phyloP scores from a whole-genome alignment of 2,888 invertebrate species.

The Trachelus stipa region DNA sequence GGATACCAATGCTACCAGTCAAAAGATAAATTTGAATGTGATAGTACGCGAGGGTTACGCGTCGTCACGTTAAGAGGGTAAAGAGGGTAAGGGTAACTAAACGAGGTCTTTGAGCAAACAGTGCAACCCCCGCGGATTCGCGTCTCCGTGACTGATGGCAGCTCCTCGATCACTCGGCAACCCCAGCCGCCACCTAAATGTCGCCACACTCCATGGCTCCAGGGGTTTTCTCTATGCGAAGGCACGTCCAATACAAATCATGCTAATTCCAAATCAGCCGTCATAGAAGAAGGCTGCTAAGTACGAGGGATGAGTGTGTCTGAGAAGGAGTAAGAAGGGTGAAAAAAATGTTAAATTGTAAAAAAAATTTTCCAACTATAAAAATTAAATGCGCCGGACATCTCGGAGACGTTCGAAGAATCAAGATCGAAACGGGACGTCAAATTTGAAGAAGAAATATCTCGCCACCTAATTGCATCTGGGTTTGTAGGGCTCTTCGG shows the following conservation, averaged over 20 bases:
- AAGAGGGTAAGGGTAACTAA: slow-evolving; percentile 37
- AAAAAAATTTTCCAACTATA: neutral
- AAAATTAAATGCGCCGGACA: neutral
- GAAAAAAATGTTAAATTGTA: neutral
- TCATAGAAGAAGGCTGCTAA: slow-evolving; percentile 17
- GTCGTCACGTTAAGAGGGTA: slow-evolving; percentile 43
- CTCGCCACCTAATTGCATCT: slow-evolving; percentile 4
- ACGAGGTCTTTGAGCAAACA: slow-evolving; percentile 51
- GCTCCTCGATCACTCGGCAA: slow-evolving; percentile 57
- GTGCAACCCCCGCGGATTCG: slow-evolving; percentile 50
- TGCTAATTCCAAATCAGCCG: slow-evolving; percentile 45
- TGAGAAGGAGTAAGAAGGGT: neutral
- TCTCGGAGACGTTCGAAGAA: neutral
- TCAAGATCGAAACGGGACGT: neutral
- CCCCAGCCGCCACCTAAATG: slow-evolving; percentile 40
- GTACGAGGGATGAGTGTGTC: too few species aligned
- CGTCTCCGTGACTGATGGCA: slow-evolving; percentile 59
- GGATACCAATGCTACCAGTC: neutral
- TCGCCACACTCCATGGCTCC: slow-evolving; percentile 35
- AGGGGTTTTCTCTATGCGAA: slow-evolving; percentile 50
- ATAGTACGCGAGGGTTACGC: slow-evolving; percentile 33
- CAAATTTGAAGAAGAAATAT: neutral
- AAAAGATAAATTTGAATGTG: slow-evolving; percentile 14
- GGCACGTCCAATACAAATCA: slow-evolving; percentile 46
- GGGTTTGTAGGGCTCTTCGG: slow-evolving; percentile 22